phyloP scores from a whole-genome alignment of 2,113 vertebrate genomes.

The Blennius ocellaris region DNA sequence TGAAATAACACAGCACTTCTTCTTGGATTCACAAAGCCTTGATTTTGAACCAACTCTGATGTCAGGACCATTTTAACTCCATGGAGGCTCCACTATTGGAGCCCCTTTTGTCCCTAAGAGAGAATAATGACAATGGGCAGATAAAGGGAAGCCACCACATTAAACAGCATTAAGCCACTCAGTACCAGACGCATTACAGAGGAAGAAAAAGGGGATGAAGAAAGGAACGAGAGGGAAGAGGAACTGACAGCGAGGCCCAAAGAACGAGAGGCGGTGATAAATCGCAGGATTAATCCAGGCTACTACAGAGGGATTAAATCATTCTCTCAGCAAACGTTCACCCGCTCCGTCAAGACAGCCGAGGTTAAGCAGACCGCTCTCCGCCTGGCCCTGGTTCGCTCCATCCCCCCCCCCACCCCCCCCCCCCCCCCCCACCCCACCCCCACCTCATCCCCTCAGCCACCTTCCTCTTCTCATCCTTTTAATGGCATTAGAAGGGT shows the following conservation, averaged over 20 bases:
- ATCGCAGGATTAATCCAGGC: slow-evolving; percentile 74
- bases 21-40: slow-evolving; percentile 1
- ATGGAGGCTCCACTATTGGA: slow-evolving; percentile 33
- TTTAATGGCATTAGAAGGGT: slow-evolving; percentile 70
- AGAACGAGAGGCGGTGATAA: slow-evolving; percentile 64
- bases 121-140: slow-evolving; percentile 68
- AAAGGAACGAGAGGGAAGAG: slow-evolving; percentile 56
- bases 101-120: slow-evolving; percentile 50
- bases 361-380: slow-evolving; percentile 72
- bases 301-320: slow-evolving; percentile 74
- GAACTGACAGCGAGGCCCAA: slow-evolving; percentile 53
- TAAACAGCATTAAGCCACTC: slow-evolving; percentile 79
- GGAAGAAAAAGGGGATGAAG: slow-evolving; percentile 57
- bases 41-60: background rate
- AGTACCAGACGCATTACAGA: slow-evolving; percentile 56
- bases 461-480: slow-evolving; percentile 35
- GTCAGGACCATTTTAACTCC: slow-evolving; percentile 26
- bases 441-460: slow-evolving; percentile 43
- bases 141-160: slow-evolving; percentile 75
- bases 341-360: slow-evolving; percentile 38
- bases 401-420: background rate
- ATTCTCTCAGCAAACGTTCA: slow-evolving; percentile 47
- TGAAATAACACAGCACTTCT: background rate
- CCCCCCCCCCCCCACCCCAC: too few relatives aligned
- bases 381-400: slow-evolving; percentile 10